phyloP scores from a whole-genome alignment of 2,113 vertebrate genomes.

The Donacobius atricapilla region DNA sequence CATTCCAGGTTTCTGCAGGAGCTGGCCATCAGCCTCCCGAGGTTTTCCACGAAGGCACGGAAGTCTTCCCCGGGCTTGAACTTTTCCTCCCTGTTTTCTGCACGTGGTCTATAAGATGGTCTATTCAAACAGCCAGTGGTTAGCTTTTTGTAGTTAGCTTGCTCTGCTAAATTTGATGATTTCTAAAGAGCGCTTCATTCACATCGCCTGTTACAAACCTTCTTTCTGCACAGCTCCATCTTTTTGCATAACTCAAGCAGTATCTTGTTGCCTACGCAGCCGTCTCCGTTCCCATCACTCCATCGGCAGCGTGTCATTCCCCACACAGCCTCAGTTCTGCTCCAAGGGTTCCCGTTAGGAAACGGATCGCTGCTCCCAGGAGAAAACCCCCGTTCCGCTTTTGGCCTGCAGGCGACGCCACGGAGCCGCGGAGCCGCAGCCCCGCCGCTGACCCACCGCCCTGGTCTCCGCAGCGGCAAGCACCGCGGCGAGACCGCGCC shows the following conservation, averaged over 20 bases:
- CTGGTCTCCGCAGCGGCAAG: no score
- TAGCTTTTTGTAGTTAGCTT: not conserved
- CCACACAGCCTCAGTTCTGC: accelerated
- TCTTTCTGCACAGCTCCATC: not conserved
- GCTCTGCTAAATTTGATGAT: not conserved
- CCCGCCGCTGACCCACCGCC: not conserved
- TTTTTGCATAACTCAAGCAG: not conserved
- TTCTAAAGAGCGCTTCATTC: not conserved
- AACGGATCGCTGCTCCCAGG: not conserved
- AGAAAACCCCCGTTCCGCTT: not conserved
- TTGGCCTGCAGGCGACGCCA: not conserved
- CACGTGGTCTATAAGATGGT: not conserved
- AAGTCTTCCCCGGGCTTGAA: not conserved
- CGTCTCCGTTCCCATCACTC: not conserved
- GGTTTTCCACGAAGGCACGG: not conserved
- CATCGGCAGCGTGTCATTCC: not conserved
- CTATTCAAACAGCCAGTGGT: not conserved
- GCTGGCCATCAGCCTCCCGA: not conserved
- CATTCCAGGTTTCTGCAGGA: not conserved
- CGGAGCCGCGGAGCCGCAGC: not conserved
- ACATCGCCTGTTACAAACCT: not conserved
- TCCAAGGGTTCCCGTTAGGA: not conserved
- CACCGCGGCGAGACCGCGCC: accelerated
- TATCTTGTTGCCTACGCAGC: not conserved
- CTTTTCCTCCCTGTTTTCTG: not conserved